These are phyloP conservation scores for Raphicerus campestris DNA, from an alignment of 2,113 vertebrate species.

Conservation along the genomic window DNA sequence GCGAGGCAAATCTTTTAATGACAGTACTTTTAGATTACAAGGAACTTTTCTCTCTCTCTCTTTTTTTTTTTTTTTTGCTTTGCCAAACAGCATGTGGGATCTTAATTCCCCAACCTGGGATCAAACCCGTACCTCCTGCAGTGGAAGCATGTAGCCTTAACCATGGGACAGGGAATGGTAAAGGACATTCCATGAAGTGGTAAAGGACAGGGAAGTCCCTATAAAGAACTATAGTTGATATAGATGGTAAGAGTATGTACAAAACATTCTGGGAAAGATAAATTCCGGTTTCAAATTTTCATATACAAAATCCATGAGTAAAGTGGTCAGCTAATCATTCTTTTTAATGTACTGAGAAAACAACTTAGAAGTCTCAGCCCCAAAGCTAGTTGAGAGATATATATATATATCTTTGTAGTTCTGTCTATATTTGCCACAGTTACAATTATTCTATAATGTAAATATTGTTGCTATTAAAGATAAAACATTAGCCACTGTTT, in stretches of 20 bases:
- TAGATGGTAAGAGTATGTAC: neutral
- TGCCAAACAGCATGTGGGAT: neutral
- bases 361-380: neutral
- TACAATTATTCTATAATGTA: neutral
- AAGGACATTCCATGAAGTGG: neutral
- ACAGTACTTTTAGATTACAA: neutral
- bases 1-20: neutral
- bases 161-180: neutral
- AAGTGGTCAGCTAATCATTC: neutral
- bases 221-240: neutral
- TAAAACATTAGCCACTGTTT: neutral
- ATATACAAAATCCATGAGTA: slow-evolving; percentile 19
- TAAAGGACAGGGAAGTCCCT: neutral
- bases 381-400: neutral
- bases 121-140: neutral
- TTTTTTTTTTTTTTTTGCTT: neutral
- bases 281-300: neutral
- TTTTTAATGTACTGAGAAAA: neutral
- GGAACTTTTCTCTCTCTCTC: neutral
- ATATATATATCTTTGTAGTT: neutral
- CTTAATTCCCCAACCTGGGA: neutral
- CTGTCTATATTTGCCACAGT: neutral
- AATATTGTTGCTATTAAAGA: neutral
- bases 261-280: neutral
- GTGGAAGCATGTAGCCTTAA: neutral